Percentiles rank a stretch among this genome's conserved stretches.
These are phyloP conservation scores for Eueides isabella DNA, from an alignment of 1,140 invertebrate species.

Conservation along the genomic window DNA sequence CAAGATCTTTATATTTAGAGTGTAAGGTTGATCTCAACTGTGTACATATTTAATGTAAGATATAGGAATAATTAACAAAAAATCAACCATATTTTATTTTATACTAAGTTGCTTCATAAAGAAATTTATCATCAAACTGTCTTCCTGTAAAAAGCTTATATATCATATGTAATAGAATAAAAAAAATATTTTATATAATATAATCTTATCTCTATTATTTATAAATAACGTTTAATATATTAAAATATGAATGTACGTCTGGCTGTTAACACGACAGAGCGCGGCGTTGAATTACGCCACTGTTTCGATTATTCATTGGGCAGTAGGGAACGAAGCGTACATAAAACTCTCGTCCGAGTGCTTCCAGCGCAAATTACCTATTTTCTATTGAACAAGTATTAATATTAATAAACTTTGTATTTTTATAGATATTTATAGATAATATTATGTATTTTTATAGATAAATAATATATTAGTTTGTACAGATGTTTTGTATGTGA, in stretches of 20 bases:
- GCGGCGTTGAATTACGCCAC: too few relatives aligned
- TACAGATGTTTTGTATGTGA: slow-evolving; percentile 61
- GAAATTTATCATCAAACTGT: background rate
- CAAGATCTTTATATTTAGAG: slow-evolving; percentile 59
- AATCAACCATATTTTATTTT: slow-evolving; percentile 3
- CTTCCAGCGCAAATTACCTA: slow-evolving; percentile 20
- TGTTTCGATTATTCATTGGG: too few relatives aligned
- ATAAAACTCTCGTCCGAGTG: slow-evolving; percentile 11
- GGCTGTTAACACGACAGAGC: too few relatives aligned
- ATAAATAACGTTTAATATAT: slow-evolving; percentile 43
- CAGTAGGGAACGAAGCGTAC: too few relatives aligned
- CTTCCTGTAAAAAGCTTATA: slow-evolving; percentile 8
- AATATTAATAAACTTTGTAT: background rate
- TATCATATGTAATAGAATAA: background rate
- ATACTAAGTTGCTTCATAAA: background rate
- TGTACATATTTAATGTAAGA: slow-evolving; percentile 62
- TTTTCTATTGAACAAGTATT: background rate
- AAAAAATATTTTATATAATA: background rate
- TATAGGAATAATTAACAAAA: slow-evolving; percentile 10
- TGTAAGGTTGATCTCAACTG: slow-evolving; percentile 71
- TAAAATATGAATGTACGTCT: slow-evolving; percentile 29
- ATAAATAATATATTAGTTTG: slow-evolving; percentile 19
- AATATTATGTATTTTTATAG: background rate
- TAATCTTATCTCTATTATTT: background rate
- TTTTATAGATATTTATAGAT: slow-evolving; percentile 1